phyloP scores from a whole-genome alignment of 2,797 vertebrate species.

The Intellagama lesueurii region DNA sequence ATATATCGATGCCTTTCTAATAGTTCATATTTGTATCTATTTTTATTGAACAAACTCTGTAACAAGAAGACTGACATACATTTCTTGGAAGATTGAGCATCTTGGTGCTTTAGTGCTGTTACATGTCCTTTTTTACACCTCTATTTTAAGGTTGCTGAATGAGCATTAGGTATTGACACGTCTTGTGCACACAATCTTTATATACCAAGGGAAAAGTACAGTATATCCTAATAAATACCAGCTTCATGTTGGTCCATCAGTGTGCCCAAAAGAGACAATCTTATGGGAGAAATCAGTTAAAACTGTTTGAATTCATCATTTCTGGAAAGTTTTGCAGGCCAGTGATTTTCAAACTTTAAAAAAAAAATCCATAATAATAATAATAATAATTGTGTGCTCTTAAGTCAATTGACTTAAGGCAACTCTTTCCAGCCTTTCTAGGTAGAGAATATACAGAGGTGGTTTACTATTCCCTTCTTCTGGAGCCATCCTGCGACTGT shows the following conservation, averaged over 20 bases:
- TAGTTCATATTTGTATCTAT: background rate
- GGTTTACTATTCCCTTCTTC: too few species aligned
- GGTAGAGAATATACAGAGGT: too few species aligned
- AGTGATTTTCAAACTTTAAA: too few species aligned
- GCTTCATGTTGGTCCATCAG: background rate
- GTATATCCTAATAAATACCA: constrained; percentile 37
- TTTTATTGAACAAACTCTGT: background rate
- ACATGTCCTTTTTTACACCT: background rate
- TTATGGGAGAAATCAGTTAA: constrained; percentile 39
- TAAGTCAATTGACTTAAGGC: too few species aligned
- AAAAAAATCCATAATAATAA: too few species aligned
- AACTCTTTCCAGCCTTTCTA: too few species aligned
- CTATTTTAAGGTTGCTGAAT: constrained; percentile 15
- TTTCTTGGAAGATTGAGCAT: too few species aligned
- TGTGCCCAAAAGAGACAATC: background rate
- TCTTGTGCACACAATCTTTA: constrained; percentile 43
- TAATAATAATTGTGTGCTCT: too few species aligned
- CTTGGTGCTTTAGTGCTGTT: background rate
- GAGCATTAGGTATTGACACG: constrained; percentile 19
- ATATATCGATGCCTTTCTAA: background rate
- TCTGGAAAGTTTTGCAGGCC: too few species aligned
- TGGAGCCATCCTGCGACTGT: too few species aligned
- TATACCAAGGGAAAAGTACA: constrained; percentile 39
- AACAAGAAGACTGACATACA: too few species aligned
- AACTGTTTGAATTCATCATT: too few species aligned